Evolutionary conservation across 2,113 vertebrate genomes (phyloP).

Genomic region (Natator depressus): DNA sequence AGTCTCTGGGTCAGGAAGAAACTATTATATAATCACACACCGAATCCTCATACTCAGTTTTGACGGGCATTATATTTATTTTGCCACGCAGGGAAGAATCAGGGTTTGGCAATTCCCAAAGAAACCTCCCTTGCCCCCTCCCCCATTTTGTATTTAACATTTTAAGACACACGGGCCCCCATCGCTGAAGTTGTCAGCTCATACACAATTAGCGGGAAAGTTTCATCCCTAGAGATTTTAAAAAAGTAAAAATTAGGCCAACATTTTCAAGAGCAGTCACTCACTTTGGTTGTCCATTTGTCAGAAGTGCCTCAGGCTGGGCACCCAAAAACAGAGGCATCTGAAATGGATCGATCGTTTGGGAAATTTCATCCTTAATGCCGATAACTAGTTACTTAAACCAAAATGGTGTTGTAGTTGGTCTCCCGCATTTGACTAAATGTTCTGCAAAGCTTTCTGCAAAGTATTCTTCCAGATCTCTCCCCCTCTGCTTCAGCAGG

Average conservation of each 20-base stretch:
- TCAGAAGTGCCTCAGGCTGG: background rate
- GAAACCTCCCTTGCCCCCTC: background rate
- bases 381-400: background rate
- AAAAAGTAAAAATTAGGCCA: background rate
- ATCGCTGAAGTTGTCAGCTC: background rate
- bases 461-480: background rate
- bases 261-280: background rate
- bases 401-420: background rate
- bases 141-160: background rate
- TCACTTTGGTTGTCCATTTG: background rate
- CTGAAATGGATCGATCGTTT: background rate
- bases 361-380: background rate
- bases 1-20: background rate
- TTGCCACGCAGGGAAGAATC: background rate
- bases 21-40: background rate
- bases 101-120: background rate
- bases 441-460: background rate
- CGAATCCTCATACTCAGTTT: background rate
- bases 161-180: background rate
- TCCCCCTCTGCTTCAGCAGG: background rate
- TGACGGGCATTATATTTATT: background rate
- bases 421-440: background rate
- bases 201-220: background rate
- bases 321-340: background rate
- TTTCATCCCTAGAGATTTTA: constrained; percentile 5